A percentile compares a stretch with the other conserved stretches of the same genome.
phyloP scores from a whole-genome alignment of 2,888 invertebrate genomes.

The Epinotia brunnichana region DNA sequence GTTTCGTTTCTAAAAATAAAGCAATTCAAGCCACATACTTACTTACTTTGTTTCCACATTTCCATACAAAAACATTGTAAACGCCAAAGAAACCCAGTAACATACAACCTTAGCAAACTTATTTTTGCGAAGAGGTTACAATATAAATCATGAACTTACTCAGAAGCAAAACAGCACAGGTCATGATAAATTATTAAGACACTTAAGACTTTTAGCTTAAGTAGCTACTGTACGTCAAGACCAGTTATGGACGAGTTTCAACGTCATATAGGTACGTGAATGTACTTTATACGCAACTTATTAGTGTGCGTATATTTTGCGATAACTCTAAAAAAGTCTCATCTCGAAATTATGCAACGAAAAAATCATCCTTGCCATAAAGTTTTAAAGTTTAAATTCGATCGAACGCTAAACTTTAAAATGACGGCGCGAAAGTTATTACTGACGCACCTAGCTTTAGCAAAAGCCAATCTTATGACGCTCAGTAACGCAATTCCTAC shows the following conservation, averaged over 20 bases:
- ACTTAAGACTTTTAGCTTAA: conserved; percentile 36
- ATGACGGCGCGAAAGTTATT: conserved; percentile 28
- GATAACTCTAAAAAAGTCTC: conserved; percentile 7
- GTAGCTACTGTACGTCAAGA: conserved; percentile 57
- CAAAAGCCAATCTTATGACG: not conserved
- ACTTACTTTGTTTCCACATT: not conserved
- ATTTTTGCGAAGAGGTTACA: conserved; percentile 40
- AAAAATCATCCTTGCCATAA: conserved; percentile 8
- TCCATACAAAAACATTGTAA: not conserved
- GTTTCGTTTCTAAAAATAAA: conserved; percentile 1
- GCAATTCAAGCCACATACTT: not conserved
- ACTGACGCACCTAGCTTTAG: not conserved
- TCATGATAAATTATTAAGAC: not conserved
- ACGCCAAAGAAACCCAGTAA: not conserved
- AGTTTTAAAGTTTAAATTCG: conserved; percentile 30
- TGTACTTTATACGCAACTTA: conserved; percentile 68
- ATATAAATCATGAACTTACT: conserved; percentile 4
- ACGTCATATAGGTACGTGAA: conserved; percentile 56
- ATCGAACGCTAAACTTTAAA: conserved; percentile 24
- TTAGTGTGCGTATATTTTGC: conserved; percentile 50
- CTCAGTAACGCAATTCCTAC: not conserved
- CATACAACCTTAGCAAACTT: conserved; percentile 16
- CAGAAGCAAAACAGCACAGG: not conserved
- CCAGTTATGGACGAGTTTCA: conserved; percentile 71
- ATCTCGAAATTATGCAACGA: conserved; percentile 16